Conservation (phyloP, 2,797 vertebrate species). For the Brachymystax lenok region DNA sequence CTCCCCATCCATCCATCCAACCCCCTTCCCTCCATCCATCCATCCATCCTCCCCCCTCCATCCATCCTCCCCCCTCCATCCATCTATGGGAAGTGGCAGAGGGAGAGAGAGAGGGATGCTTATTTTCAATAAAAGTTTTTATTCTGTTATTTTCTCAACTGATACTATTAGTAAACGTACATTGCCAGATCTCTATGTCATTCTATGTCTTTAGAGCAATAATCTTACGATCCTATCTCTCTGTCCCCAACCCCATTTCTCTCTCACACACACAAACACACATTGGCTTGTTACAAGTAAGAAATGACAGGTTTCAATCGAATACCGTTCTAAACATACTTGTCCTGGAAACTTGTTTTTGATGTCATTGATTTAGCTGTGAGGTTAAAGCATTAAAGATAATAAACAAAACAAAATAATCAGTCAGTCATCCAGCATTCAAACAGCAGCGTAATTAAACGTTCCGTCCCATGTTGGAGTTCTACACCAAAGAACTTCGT, state of each 20-base stretch:
- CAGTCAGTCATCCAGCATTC: neutral
- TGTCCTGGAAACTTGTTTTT: neutral
- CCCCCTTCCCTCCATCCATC: too few relatives aligned
- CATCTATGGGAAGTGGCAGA: too few relatives aligned
- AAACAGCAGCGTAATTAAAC: neutral
- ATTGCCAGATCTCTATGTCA: neutral
- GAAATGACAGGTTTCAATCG: neutral
- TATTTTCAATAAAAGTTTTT: neutral
- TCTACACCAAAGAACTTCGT: conserved; percentile 11
- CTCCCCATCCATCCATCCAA: too few relatives aligned
- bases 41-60: neutral
- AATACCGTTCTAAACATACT: neutral
- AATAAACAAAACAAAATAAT: neutral
- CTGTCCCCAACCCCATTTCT: neutral
- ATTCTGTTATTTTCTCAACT: neutral
- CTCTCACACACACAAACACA: neutral
- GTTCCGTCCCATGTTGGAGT: neutral
- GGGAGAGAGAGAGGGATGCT: neutral
- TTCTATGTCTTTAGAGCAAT: neutral
- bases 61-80: neutral
- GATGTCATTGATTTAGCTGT: neutral
- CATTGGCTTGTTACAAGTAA: neutral
- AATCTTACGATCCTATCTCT: neutral
- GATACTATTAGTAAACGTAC: neutral
- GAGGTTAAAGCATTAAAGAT: neutral